Percentiles rank a stretch among this genome's conserved stretches.
Evolutionary conservation across 53 echinoderm and acorn worm species (phyloP).

Genomic region (Paelopatides confundens): DNA sequence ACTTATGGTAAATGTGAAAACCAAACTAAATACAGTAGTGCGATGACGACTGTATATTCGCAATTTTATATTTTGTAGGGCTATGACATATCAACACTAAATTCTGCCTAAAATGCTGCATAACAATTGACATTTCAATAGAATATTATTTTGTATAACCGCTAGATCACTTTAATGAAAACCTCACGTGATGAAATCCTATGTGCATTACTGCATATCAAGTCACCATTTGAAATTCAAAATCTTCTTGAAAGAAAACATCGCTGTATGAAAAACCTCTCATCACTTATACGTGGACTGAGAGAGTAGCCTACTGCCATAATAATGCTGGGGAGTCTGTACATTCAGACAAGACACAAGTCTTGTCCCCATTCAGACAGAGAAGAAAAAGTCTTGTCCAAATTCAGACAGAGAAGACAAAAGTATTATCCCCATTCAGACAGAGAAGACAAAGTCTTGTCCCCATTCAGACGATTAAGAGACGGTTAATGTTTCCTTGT

Average conservation of each 20-base stretch:
- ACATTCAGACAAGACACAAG: neutral
- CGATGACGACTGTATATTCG: no score
- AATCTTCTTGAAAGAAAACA: neutral
- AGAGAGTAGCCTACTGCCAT: neutral
- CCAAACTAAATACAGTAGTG: no score
- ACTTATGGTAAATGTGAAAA: no score
- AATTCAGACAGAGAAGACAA: neutral
- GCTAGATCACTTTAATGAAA: neutral
- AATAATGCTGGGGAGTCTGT: neutral
- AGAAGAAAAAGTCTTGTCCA: neutral
- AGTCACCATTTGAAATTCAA: slow-evolving; percentile 28
- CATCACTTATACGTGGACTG: no score
- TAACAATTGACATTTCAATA: no score
- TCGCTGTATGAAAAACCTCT: neutral
- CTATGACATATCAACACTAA: no score
- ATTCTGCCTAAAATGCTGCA: no score
- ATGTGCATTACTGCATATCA: neutral
- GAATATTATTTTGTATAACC: no score
- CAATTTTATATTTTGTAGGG: no score
- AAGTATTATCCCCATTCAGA: no score
- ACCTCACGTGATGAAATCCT: neutral
- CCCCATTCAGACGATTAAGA: neutral
- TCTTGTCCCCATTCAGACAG: neutral
- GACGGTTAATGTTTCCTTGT: no score
- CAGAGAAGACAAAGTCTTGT: neutral